Evolutionary conservation across 2,888 invertebrate species (phyloP), one percentile per base, ranked within the genome.

Genomic region (Tetropium fuscum): DNA sequence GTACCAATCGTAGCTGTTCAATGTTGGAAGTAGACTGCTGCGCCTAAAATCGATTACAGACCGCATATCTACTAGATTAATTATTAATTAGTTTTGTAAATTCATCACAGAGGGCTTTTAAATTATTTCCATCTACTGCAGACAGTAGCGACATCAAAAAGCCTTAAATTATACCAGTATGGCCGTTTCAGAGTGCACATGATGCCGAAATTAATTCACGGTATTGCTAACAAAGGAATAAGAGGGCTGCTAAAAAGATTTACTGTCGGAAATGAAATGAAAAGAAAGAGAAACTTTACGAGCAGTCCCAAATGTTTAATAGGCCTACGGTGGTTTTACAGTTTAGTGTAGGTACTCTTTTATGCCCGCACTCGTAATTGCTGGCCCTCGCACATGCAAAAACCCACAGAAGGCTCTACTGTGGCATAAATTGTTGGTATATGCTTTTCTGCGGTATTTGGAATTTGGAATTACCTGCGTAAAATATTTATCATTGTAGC

Each of bases 201-300:
- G 38, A 40, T 40, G 40, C 40, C 51, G 51, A 51, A 51, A 51
- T 51, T 51, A 51, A 51, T 51, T 51, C 51, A 51, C 38, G 51
- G 38, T 25, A 51, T 40, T 22, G 40, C 19, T 27, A 51, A 51
- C 51, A 51, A 51, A 51, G 51, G 51, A 25, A 11, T 13, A 40
- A 40, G 51, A 16, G 40, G 40, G 16, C 40, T 15, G 25, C 40
- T 15, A 22, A 44, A 51, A 40, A 51, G 51, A 51, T 51, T 51
- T 51, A 51, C 51, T 27, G 51, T 25, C 38, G 51, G 40, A 51
- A 51, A 40, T 18, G 40, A n/a, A 51, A 51, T 40, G 51, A 51
- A 40, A 51, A 51, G 48, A 48, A 48, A 48, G 51, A 51, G 51
- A 51, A 51, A 51, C 25, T 51, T 51, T 40, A 51, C 38, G 51